Evolutionary conservation across 2,888 invertebrate species (phyloP).

Genomic region (Torymus auratus): DNA sequence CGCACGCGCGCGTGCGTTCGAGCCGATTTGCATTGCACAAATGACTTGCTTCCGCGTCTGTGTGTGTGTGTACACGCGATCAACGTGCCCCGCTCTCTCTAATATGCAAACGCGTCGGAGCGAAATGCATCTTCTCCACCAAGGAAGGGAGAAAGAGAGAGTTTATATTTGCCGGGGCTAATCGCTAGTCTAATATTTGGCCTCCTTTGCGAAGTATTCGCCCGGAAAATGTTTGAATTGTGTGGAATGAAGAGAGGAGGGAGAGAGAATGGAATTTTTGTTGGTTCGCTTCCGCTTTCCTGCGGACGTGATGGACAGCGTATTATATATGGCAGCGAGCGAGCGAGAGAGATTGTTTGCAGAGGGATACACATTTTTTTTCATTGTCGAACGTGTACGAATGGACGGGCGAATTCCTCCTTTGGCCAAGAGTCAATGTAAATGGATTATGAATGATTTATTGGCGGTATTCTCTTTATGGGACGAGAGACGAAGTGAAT

Average conservation of each 20-base stretch:
- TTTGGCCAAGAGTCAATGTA: too few species aligned
- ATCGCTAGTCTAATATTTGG: constrained; percentile 22
- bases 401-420: too few species aligned
- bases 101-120: constrained; percentile 7
- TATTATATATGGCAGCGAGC: too few species aligned
- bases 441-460: too few species aligned
- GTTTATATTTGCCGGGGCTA: background rate
- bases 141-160: background rate
- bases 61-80: background rate
- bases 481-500: too few species aligned
- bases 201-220: background rate
- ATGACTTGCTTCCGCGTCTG: constrained; percentile 40
- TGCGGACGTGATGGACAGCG: too few species aligned
- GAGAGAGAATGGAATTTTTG: constrained; percentile 19
- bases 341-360: too few species aligned
- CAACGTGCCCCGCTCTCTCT: background rate
- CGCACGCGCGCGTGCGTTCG: background rate
- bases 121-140: too few species aligned
- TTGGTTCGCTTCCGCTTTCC: background rate
- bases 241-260: background rate
- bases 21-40: constrained; percentile 48
- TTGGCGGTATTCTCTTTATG: too few species aligned
- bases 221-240: constrained; percentile 8
- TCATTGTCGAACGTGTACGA: too few species aligned
- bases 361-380: too few species aligned